Evolutionary conservation across 2,113 vertebrate genomes (phyloP), one percentile per base, ranked within the genome.

Genomic region (Trematocara marginatum): DNA sequence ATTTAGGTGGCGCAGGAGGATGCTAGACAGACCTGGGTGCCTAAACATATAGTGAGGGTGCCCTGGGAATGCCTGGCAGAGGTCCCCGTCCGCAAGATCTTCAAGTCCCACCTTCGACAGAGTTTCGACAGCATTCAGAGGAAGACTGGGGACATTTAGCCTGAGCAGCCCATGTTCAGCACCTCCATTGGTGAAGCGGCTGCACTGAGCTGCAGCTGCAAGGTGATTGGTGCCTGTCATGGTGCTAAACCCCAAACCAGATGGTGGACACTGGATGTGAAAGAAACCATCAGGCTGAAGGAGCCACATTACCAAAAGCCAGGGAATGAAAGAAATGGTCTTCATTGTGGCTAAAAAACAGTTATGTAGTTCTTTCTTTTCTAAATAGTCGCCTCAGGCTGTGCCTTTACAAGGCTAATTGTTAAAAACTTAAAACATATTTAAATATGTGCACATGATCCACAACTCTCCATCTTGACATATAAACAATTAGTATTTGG

Each of bases 61-160:
- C 18, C 10, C 51, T 52, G 51, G 51, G 51, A 53, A 53, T 53
- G 51, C 51, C 51, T 53, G 51, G 51, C n/a, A 53, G 51, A 53
- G n/a, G n/a, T n/a, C n/a, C 51, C 51, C 5, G 0, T 53, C 0
- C 1, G 1, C 2, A 2, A 53, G 51, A 53, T 53, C 9, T 53
- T 53, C n/a, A 20, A 53, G 51, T 0, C 51, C n/a, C 51, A 53
- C 51, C 51, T 53, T 53, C 51, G 5, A 53, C 51, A 53, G 51
- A 11, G 10, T 20, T 53, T 20, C 0, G 51, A 53, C 0, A 53
- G 51, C 51, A 53, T 53, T 53, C 51, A 23, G 20, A 54, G 20
- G 20, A 54, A 12, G 20, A 54, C 53, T 54, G 53, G 53, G 53
- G 20, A 26, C 53, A 26, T 26, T 0, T 0, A 54, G 53, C 20